A percentile compares a stretch with the other conserved stretches of the same genome.
Evolutionary conservation across 2,888 invertebrate genomes (phyloP).

Genomic region (Netelia fuscicornis): DNA sequence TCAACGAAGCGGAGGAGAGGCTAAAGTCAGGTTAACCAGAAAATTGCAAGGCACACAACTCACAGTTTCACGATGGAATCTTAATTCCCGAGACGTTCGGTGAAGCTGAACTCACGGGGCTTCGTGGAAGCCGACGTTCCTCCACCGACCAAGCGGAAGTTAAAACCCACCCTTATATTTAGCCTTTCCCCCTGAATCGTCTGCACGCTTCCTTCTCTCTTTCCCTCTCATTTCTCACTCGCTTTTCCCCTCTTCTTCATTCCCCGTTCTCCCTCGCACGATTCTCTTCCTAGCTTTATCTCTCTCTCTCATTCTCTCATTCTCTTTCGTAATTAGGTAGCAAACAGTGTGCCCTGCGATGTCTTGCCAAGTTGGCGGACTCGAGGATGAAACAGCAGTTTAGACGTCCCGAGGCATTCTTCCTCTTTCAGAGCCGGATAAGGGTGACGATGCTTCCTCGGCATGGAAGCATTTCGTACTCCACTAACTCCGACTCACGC

Average conservation of each 20-base stretch:
- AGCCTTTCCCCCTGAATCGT: conserved; percentile 47
- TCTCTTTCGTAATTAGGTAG: conserved; percentile 80
- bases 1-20: conserved; percentile 58
- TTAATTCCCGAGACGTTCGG: conserved; percentile 74
- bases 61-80: conserved; percentile 78
- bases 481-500: not conserved
- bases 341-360: conserved; percentile 77
- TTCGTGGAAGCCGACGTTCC: conserved; percentile 34
- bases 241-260: conserved; percentile 21
- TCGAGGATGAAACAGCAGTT: conserved; percentile 81
- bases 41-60: conserved; percentile 80
- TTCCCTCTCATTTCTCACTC: conserved; percentile 1
- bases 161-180: conserved; percentile 58
- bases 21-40: conserved; percentile 77
- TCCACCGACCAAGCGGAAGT: conserved; percentile 51
- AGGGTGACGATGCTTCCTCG: conserved; percentile 27
- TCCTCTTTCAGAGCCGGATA: conserved; percentile 11
- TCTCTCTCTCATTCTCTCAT: conserved; percentile 70
- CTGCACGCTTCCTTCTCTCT: conserved; percentile 14
- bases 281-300: conserved; percentile 39
- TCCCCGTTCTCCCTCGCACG: conserved; percentile 23
- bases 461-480: conserved; percentile 2
- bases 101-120: conserved; percentile 51
- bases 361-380: conserved; percentile 81
- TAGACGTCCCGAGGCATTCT: conserved; percentile 60